Conservation (phyloP, 2,888 invertebrate genomes). For the Zygothrica quintamaculata region DNA sequence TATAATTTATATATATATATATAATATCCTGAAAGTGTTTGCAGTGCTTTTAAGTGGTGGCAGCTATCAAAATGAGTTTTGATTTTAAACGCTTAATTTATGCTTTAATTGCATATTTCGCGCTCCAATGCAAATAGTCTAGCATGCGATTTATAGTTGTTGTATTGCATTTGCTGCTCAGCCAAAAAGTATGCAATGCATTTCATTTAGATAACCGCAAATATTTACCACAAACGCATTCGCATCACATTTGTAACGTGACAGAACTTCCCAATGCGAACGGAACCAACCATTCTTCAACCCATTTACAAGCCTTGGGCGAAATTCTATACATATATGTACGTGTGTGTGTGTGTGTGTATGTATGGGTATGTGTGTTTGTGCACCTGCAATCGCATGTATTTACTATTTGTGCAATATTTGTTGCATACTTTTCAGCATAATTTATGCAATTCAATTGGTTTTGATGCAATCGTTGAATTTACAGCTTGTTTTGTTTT, state of each 20-base stretch:
- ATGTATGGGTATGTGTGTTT: conserved; percentile 12
- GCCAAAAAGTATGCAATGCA: conserved; percentile 60
- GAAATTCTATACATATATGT: conserved; percentile 44
- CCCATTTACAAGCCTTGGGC: neutral
- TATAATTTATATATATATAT: no score
- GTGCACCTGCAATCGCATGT: conserved; percentile 17
- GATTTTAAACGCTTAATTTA: conserved; percentile 64
- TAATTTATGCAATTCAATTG: conserved; percentile 64
- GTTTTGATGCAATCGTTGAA: conserved; percentile 32
- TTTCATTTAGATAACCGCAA: conserved; percentile 80
- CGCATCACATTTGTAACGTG: conserved; percentile 59
- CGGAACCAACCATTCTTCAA: neutral
- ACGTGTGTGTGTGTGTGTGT: conserved; percentile 18
- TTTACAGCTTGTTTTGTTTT: conserved; percentile 4
- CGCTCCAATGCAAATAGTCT: conserved; percentile 50
- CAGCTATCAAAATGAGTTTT: conserved; percentile 37
- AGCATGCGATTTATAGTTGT: conserved; percentile 38
- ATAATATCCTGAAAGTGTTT: no score
- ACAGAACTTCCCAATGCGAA: conserved; percentile 40
- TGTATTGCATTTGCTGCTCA: conserved; percentile 19
- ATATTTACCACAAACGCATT: conserved; percentile 73
- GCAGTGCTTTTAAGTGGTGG: conserved; percentile 24
- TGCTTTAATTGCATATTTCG: conserved; percentile 75
- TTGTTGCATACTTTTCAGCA: conserved; percentile 55
- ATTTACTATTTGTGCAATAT: conserved; percentile 38